A percentile compares a stretch with the other conserved stretches of the same genome.
Conservation (phyloP, 2,888 invertebrate species). For the Ethmia dodecea region DNA sequence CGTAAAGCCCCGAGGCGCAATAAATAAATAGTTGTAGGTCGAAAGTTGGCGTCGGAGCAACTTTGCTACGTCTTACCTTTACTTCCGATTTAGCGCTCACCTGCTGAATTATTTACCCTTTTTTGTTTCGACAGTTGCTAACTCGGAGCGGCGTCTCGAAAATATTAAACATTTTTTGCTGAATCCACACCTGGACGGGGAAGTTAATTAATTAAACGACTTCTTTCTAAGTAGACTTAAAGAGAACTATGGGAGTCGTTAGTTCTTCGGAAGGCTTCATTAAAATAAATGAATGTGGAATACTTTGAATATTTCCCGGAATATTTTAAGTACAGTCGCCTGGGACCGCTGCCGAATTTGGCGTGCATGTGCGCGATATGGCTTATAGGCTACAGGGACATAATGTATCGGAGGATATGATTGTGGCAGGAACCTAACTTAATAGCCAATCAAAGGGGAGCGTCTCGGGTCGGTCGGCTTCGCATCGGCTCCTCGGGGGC, state of each 20-base stretch:
- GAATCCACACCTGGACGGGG: neutral
- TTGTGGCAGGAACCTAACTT: conserved; percentile 21
- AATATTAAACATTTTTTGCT: neutral
- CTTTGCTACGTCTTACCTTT: conserved; percentile 36
- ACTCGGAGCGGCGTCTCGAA: conserved; percentile 17
- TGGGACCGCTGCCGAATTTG: no score
- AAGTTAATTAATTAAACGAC: neutral
- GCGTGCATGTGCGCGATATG: no score
- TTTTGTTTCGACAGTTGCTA: conserved; percentile 37
- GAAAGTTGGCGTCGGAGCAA: conserved; percentile 44
- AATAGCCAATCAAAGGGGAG: conserved; percentile 15
- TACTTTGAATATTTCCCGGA: no score
- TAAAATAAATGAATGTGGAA: no score
- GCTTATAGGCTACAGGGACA: no score
- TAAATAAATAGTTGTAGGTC: conserved; percentile 64
- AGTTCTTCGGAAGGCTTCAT: no score
- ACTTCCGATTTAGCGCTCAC: conserved; percentile 41
- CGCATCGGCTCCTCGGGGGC: conserved; percentile 16
- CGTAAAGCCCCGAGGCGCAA: conserved; percentile 50
- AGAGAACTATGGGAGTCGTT: no score
- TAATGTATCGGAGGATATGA: no score
- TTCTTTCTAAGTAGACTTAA: no score
- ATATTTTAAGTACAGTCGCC: no score
- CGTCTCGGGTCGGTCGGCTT: conserved; percentile 13
- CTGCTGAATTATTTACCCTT: conserved; percentile 51